Conservation (phyloP, 2,888 invertebrate genomes). For the Pandemis cinnamomeana region DNA sequence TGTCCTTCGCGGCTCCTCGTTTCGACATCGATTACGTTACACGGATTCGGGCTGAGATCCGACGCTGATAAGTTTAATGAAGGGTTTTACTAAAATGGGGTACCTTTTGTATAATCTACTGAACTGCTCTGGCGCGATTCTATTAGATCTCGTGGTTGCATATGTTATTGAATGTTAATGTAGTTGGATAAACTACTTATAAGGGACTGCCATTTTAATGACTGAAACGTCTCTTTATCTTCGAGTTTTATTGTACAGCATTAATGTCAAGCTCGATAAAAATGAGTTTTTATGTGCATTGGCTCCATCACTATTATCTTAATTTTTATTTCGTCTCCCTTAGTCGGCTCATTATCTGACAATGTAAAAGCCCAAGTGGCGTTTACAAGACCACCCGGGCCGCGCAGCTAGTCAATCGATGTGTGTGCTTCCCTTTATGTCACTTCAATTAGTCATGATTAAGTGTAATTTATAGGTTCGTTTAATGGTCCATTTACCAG, state of each 20-base stretch:
- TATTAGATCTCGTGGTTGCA: constrained; percentile 47
- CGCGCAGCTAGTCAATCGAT: constrained; percentile 49
- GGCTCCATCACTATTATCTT: constrained; percentile 66
- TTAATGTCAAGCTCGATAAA: constrained; percentile 58
- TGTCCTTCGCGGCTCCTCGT: constrained; percentile 79
- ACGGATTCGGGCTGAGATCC: constrained; percentile 75
- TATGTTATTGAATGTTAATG: constrained; percentile 35
- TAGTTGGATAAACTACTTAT: constrained; percentile 27
- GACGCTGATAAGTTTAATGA: constrained; percentile 77
- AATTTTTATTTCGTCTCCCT: constrained; percentile 74
- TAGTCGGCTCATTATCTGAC: constrained; percentile 67
- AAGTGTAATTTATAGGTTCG: constrained; percentile 79
- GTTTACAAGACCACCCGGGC: constrained; percentile 74
- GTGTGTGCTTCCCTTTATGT: constrained; percentile 60
- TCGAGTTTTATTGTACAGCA: constrained; percentile 54
- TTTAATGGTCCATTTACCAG: constrained; percentile 78
- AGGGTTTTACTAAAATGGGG: constrained; percentile 71
- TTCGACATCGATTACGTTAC: constrained; percentile 80
- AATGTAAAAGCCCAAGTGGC: constrained; percentile 60
- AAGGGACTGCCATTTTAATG: constrained; percentile 38
- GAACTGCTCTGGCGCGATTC: constrained; percentile 60
- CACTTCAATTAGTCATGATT: constrained; percentile 81
- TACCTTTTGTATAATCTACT: constrained; percentile 67
- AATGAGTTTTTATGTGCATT: constrained; percentile 62
- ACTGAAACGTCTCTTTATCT: constrained; percentile 29